Evolutionary conservation across 2,113 vertebrate genomes (phyloP).

Genomic region (Pampusana beccarii): DNA sequence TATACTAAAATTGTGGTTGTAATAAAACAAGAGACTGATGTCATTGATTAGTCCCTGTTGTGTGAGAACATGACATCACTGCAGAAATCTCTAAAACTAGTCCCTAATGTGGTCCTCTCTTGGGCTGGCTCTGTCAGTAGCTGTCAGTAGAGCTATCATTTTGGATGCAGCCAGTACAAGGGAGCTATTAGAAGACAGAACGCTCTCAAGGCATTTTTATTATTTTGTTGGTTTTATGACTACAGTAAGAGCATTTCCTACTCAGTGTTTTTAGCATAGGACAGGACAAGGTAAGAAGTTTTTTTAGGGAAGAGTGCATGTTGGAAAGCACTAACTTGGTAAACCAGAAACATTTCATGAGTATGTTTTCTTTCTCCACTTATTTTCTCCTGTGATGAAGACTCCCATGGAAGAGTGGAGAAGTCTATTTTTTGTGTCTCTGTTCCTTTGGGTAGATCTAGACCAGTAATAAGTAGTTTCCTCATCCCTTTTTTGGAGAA

Average conservation of each 20-base stretch:
- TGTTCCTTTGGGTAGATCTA: background rate
- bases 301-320: fast-evolving
- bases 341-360: background rate
- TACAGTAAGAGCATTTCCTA: background rate
- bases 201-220: background rate
- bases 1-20: background rate
- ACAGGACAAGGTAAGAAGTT: background rate
- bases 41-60: background rate
- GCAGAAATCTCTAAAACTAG: background rate
- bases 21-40: background rate
- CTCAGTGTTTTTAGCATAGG: background rate
- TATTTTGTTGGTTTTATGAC: background rate
- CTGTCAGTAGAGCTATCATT: background rate
- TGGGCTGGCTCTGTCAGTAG: background rate
- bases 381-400: background rate
- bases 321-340: background rate
- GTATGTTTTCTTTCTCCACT: background rate
- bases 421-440: background rate
- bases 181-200: background rate
- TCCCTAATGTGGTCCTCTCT: background rate
- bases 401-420: background rate
- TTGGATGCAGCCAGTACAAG: background rate
- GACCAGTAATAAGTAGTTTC: background rate
- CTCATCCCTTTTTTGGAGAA: background rate
- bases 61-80: background rate